These are phyloP conservation scores for Ctenopoma multispine DNA, from an alignment of 2,797 vertebrate species.

Conservation along the genomic window DNA sequence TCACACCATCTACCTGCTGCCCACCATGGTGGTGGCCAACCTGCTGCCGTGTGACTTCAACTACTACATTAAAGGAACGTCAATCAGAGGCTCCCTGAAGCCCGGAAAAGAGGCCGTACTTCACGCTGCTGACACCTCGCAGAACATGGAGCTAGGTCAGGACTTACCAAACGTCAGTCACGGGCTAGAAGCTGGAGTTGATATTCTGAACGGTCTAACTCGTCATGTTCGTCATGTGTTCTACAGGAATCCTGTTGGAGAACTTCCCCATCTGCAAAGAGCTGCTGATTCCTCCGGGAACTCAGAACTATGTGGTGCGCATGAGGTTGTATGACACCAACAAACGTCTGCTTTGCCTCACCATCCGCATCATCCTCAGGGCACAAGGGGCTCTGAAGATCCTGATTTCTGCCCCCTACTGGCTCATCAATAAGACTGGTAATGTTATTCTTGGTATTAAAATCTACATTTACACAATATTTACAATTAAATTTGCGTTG, in stretches of 20 bases:
- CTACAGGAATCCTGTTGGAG: slow-evolving; percentile 91
- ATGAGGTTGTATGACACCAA: slow-evolving; percentile 94
- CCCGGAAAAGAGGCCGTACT: slow-evolving; percentile 93
- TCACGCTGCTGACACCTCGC: slow-evolving; percentile 93
- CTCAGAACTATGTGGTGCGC: slow-evolving; percentile 95
- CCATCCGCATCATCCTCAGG: slow-evolving; percentile 92
- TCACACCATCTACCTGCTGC: slow-evolving; percentile 94
- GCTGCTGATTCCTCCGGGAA: slow-evolving; percentile 95
- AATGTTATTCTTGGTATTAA: not conserved
- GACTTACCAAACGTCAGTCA: not conserved
- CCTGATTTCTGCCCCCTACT: slow-evolving; percentile 94
- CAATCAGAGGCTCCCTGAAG: slow-evolving; percentile 91
- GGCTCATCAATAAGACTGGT: slow-evolving; percentile 98
- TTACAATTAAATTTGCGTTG: not conserved
- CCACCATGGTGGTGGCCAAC: slow-evolving; percentile 94
- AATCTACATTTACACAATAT: not conserved
- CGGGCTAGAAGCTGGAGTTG: not conserved
- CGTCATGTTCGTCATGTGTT: slow-evolving; percentile 1
- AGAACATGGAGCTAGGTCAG: slow-evolving; percentile 97
- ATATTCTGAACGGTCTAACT: not conserved
- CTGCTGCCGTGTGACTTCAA: slow-evolving; percentile 95
- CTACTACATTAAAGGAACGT: slow-evolving; percentile 92
- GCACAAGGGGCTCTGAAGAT: slow-evolving; percentile 96
- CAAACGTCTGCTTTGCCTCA: slow-evolving; percentile 91
- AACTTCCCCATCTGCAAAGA: slow-evolving; percentile 95